Conservation (phyloP, 2,888 invertebrate species). For the Rhagophthalmus giganteus region DNA sequence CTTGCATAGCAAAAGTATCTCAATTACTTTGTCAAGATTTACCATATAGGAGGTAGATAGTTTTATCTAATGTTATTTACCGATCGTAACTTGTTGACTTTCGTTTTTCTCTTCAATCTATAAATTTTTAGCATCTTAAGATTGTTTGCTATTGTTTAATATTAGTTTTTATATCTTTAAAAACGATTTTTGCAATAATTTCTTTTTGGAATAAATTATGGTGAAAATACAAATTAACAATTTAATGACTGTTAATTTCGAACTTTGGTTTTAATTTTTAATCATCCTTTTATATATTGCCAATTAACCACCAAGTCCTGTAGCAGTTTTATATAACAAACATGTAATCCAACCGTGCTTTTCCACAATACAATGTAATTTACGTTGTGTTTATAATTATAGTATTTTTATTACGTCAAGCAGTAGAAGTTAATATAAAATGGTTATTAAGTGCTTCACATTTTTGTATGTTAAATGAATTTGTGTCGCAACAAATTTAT, state of each 20-base stretch:
- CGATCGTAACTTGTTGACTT: slow-evolving; percentile 21
- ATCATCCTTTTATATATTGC: too few relatives aligned
- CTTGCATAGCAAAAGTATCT: slow-evolving; percentile 14
- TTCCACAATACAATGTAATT: not conserved
- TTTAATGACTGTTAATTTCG: not conserved
- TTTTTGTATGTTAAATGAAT: too few relatives aligned
- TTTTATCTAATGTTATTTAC: slow-evolving; percentile 26
- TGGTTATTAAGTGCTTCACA: too few relatives aligned
- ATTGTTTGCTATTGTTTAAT: slow-evolving; percentile 33
- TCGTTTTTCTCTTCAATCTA: slow-evolving; percentile 8
- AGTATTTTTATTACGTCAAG: not conserved
- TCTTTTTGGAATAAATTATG: slow-evolving; percentile 23
- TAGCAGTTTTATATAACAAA: not conserved
- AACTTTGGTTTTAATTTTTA: not conserved
- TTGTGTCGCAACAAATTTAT: too few relatives aligned
- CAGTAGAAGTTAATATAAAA: too few relatives aligned
- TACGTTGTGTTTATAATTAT: not conserved
- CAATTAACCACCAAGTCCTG: not conserved
- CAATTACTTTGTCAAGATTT: slow-evolving; percentile 20
- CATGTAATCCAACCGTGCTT: not conserved
- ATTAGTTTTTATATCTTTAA: slow-evolving; percentile 25
- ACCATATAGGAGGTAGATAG: slow-evolving; percentile 28
- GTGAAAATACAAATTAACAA: slow-evolving; percentile 1
- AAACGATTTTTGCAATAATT: slow-evolving; percentile 26
- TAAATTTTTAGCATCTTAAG: slow-evolving; percentile 25